Conservation (phyloP, 2,888 invertebrate species). For the Keiferia lycopersicella region DNA sequence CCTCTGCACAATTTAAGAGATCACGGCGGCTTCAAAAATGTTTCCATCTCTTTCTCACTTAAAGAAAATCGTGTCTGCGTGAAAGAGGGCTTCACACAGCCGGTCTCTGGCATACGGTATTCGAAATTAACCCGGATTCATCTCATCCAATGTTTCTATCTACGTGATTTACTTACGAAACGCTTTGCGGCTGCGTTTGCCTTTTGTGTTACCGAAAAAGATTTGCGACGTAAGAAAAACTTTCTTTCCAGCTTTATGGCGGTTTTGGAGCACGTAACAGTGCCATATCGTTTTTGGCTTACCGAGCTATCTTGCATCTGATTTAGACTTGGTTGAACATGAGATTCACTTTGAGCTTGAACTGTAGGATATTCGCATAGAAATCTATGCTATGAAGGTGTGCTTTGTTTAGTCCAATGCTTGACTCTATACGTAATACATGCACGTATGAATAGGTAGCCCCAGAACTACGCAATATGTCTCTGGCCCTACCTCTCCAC, state of each 20-base stretch:
- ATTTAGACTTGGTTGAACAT: not conserved
- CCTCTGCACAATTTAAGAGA: conserved; percentile 41
- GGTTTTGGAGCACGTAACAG: conserved; percentile 6
- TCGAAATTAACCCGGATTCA: conserved; percentile 46
- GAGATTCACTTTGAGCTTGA: not conserved
- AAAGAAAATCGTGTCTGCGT: conserved; percentile 16
- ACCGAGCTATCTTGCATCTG: not conserved
- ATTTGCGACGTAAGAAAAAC: conserved; percentile 23
- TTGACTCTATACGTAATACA: not conserved
- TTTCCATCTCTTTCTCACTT: not conserved
- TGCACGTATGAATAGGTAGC: not conserved
- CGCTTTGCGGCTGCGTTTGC: conserved; percentile 22
- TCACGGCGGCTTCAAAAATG: not conserved
- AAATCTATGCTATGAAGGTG: not conserved
- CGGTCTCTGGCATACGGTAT: conserved; percentile 18
- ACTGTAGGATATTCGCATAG: too few species aligned
- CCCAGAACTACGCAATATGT: not conserved
- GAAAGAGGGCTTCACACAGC: conserved; percentile 35
- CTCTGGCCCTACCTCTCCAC: not conserved
- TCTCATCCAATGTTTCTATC: conserved; percentile 28
- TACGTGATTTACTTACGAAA: conserved; percentile 38
- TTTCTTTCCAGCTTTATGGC: conserved; percentile 22
- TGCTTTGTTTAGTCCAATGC: not conserved
- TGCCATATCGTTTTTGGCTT: conserved; percentile 12
- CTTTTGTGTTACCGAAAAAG: conserved; percentile 25